Base-by-base conservation (phyloP, 2,888 invertebrate genomes). In the Iselma pallidipennis region DNA sequence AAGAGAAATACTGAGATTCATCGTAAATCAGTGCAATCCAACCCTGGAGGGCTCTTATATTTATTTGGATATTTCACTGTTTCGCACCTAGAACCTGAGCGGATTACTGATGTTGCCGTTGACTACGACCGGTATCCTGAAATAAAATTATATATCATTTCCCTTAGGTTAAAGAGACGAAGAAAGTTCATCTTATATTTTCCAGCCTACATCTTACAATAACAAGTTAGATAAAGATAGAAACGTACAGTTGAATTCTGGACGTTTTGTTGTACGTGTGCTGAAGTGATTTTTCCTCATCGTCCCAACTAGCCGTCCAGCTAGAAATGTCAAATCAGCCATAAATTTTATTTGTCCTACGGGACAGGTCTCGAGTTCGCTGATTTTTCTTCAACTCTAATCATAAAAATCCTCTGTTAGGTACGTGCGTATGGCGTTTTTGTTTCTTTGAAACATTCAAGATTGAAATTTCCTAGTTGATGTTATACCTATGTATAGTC, bases 291-390 rank as follows among this genome's bases (percentile, higher is more conserved):
- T 57, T 63, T 56, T 56, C 57, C 53, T 59, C 59, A 25, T 25
- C 48, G 7, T 28, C 31, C n/a, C 6, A 14, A 16, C 53, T 29
- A 5, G 4, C 69, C 70, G 75, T 76, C 71, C 76, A 71, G 74
- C 74, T 74, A 75, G 79, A 80, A 81, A 79, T 81, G 83, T 82
- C 81, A 82, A 82, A 82, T 82, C 81, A 81, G 82, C 83, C 81
- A 83, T 85, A 85, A 83, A 85, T 85, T 85, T 83, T 83, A 83
- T 83, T 80, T 81, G 81, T 80, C 84, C 83, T 75, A 69, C 67
- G 80, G 80, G 82, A 78, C 66, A 71, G 68, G 71, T 74, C 65
- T 59, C 59, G 54, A 54, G 55, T 48, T 57, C 55, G 62, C 62
- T 62, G 62, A 62, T 62, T 62, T 54, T 9, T 37, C 37, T 42